These are phyloP conservation scores for Delia radicum DNA, from an alignment of 1,140 invertebrate species.

Conservation along the genomic window DNA sequence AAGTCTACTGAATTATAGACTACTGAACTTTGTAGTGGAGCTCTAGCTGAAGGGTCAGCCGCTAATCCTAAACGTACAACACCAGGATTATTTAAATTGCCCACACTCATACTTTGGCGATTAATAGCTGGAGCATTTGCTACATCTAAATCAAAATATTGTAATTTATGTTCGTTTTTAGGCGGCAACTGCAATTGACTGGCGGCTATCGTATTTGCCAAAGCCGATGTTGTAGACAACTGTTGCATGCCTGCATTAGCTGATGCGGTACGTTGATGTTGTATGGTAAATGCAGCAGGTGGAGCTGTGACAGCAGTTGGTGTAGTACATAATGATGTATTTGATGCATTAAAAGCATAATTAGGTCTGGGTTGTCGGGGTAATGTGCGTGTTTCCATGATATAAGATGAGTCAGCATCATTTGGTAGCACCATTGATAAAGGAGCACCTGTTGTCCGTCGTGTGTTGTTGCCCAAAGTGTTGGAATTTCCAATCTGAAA, in stretches of 20 bases:
- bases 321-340: conserved; percentile 1
- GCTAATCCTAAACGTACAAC: conserved; percentile 27
- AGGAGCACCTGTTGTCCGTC: conserved; percentile 42
- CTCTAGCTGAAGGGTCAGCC: conserved; percentile 30
- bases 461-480: conserved; percentile 27
- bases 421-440: conserved; percentile 44
- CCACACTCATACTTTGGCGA: conserved; percentile 42
- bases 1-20: conserved; percentile 91
- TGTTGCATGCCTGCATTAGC: conserved; percentile 38
- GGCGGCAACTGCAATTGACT: conserved; percentile 13
- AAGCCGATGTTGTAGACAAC: background rate
- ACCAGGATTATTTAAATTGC: conserved; percentile 36
- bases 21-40: conserved; percentile 56
- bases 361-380: conserved; percentile 42
- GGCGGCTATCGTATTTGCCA: background rate
- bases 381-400: conserved; percentile 47
- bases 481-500: conserved; percentile 20
- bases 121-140: conserved; percentile 48
- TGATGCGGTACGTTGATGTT: conserved; percentile 47
- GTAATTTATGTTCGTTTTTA: conserved; percentile 46
- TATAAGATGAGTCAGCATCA: conserved; percentile 36
- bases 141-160: conserved; percentile 76
- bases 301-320: conserved; percentile 31
- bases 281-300: conserved; percentile 32
- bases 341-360: conserved; percentile 5